phyloP scores from a whole-genome alignment of 1,140 invertebrate species.

The Atta colombica region DNA sequence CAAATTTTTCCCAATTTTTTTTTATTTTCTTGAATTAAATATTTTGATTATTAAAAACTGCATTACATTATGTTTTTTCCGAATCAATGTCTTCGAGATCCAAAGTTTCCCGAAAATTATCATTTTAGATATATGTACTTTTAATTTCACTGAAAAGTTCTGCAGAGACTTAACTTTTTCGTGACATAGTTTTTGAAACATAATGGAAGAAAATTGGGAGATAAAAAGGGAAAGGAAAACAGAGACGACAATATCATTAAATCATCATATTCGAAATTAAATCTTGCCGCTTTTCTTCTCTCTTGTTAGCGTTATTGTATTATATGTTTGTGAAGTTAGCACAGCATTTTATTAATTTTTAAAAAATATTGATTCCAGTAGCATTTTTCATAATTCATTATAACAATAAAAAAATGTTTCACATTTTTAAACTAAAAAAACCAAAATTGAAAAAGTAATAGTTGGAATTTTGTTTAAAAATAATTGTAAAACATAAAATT shows the following conservation, averaged over 20 bases:
- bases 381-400: too few relatives aligned
- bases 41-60: neutral
- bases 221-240: neutral
- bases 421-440: too few relatives aligned
- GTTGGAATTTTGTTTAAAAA: too few relatives aligned
- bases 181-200: neutral
- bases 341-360: too few relatives aligned
- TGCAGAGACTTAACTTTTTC: neutral
- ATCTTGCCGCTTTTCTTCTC: neutral
- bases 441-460: too few relatives aligned
- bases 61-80: neutral
- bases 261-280: constrained; percentile 39
- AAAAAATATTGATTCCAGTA: too few relatives aligned
- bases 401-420: too few relatives aligned
- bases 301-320: neutral
- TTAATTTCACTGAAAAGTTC: neutral
- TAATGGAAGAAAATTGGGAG: too few relatives aligned
- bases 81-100: neutral
- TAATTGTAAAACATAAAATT: too few relatives aligned
- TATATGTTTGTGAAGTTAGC: too few relatives aligned
- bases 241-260: constrained; percentile 22
- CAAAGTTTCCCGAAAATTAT: neutral
- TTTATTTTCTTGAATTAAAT: constrained; percentile 2
- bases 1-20: neutral
- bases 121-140: too few relatives aligned